These are phyloP conservation scores for Kryphioiulus occultus DNA, from an alignment of 2,888 invertebrate species.

Conservation along the genomic window DNA sequence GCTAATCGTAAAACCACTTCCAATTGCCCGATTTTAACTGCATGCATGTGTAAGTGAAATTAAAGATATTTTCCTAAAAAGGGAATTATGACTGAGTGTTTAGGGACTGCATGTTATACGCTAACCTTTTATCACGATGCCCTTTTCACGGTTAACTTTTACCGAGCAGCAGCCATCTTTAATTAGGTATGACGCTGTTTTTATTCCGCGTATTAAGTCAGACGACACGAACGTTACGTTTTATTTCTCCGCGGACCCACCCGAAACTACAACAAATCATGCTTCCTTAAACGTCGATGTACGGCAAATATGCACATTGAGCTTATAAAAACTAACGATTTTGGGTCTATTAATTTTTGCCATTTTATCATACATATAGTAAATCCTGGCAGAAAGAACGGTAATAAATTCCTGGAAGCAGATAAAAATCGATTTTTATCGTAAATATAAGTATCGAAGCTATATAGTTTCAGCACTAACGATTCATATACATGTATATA, in stretches of 20 bases:
- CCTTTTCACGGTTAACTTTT: neutral
- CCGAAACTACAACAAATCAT: constrained; percentile 1
- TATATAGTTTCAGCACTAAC: neutral
- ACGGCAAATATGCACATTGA: neutral
- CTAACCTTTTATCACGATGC: neutral
- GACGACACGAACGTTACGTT: neutral
- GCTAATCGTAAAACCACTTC: too few species aligned
- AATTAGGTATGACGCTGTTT: neutral
- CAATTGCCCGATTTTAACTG: too few species aligned
- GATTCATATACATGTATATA: neutral
- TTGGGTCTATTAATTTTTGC: neutral
- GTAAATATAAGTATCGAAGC: neutral
- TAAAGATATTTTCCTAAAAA: too few species aligned
- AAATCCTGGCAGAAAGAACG: neutral
- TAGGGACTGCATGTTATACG: too few species aligned
- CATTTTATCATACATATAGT: neutral
- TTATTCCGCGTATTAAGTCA: too few species aligned
- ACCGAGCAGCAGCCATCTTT: neutral
- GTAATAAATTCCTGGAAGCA: neutral
- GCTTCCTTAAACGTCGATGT: neutral
- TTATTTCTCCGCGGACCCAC: neutral
- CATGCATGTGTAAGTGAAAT: too few species aligned
- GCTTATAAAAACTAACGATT: neutral
- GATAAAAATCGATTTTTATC: constrained; percentile 19
- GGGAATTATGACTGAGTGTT: too few species aligned